phyloP scores from a whole-genome alignment of 2,797 vertebrate genomes.

The Danionella dracula region DNA sequence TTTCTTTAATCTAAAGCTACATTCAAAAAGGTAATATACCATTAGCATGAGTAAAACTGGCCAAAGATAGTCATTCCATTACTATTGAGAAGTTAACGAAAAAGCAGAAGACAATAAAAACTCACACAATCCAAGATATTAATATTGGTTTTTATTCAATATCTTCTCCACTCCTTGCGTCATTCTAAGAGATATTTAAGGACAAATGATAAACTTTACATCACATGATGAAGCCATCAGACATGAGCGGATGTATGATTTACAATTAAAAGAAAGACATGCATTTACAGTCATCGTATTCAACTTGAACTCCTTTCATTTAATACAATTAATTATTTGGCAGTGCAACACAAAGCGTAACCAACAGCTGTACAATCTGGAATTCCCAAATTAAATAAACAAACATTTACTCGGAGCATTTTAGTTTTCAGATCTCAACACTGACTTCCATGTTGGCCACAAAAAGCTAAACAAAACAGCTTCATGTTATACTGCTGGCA shows the following conservation, averaged over 20 bases:
- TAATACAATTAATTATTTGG: neutral
- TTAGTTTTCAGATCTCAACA: neutral
- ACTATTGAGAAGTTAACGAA: too few relatives aligned
- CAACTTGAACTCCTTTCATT: neutral
- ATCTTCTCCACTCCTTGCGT: neutral
- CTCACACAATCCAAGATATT: too few relatives aligned
- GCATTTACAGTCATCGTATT: constrained; percentile 5
- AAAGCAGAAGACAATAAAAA: too few relatives aligned
- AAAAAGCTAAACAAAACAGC: neutral
- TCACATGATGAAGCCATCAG: constrained; percentile 9
- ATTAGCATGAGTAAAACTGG: too few relatives aligned
- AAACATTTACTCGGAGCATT: neutral
- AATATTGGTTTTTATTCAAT: constrained; percentile 34
- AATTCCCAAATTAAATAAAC: neutral
- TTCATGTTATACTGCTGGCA: neutral
- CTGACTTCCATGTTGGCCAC: neutral
- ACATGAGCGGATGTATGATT: constrained; percentile 5
- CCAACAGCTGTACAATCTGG: neutral
- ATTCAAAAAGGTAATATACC: too few relatives aligned
- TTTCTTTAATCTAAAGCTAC: too few relatives aligned
- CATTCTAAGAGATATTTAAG: constrained; percentile 20
- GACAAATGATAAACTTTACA: constrained; percentile 21
- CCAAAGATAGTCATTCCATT: too few relatives aligned
- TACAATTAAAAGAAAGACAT: constrained; percentile 3
- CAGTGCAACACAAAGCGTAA: constrained; percentile 8